Conservation (phyloP, 1,140 invertebrate genomes). For the Delia radicum region DNA sequence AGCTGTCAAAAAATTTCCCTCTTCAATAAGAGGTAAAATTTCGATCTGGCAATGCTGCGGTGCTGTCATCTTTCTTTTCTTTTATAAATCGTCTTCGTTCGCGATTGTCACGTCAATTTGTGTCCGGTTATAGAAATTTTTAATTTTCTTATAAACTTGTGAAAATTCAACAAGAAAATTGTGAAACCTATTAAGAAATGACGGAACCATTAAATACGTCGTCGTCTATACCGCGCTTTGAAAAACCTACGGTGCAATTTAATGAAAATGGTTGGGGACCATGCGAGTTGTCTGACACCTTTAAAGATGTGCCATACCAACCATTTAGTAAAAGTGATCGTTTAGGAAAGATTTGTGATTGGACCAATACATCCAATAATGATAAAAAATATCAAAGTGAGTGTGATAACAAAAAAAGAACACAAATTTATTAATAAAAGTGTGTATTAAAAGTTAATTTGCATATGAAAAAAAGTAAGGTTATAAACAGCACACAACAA, state of each 20-base stretch:
- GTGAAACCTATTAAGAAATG: constrained; percentile 31
- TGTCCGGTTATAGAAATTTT: constrained; percentile 1
- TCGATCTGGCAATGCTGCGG: constrained; percentile 2
- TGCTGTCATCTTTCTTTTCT: not conserved
- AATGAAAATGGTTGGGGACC: constrained; percentile 86
- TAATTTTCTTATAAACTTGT: constrained; percentile 20
- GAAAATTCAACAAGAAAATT: not conserved
- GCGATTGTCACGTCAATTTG: constrained; percentile 25
- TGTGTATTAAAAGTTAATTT: constrained; percentile 6
- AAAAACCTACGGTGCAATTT: constrained; percentile 52
- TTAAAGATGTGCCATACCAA: constrained; percentile 97
- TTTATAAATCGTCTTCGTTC: constrained; percentile 26
- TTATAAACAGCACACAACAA: constrained; percentile 38
- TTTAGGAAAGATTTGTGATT: constrained; percentile 96
- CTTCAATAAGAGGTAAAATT: not conserved
- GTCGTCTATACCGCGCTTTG: constrained; percentile 44
- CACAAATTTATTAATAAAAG: not conserved
- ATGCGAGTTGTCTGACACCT: constrained; percentile 89
- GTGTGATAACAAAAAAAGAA: constrained; percentile 37
- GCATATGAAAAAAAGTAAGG: constrained; percentile 38
- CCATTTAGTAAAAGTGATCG: constrained; percentile 97
- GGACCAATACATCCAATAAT: constrained; percentile 92
- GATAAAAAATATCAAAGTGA: constrained; percentile 94
- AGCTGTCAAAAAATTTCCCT: not conserved
- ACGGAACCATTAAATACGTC: constrained; percentile 50